Evolutionary conservation across 2,888 invertebrate genomes (phyloP).

Genomic region (Pasiphila rectangulata): DNA sequence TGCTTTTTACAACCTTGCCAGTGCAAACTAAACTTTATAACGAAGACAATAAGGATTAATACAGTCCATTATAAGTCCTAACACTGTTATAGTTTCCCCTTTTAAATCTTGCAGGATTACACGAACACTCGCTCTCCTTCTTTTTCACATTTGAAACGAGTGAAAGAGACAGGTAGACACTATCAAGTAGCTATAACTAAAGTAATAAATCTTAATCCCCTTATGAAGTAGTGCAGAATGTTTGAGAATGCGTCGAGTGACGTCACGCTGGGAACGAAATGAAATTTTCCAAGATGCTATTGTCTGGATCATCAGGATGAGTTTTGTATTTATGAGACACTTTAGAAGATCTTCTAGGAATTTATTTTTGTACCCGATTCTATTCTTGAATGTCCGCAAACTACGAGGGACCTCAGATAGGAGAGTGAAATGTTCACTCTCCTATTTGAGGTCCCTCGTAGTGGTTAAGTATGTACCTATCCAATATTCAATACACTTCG

Average conservation of each 20-base stretch:
- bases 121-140: constrained; percentile 34
- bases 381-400: background rate
- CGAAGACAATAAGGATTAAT: background rate
- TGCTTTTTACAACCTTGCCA: background rate
- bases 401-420: too few relatives aligned
- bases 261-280: constrained; percentile 50
- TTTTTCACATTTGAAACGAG: constrained; percentile 22
- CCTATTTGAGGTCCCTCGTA: too few relatives aligned
- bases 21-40: constrained; percentile 16
- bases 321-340: constrained; percentile 6
- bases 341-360: background rate
- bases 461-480: too few relatives aligned
- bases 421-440: too few relatives aligned
- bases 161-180: constrained; percentile 32
- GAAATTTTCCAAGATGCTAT: constrained; percentile 28
- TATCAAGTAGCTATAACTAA: constrained; percentile 33
- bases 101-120: constrained; percentile 45
- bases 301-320: constrained; percentile 8
- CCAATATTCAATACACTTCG: too few relatives aligned
- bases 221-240: constrained; percentile 32
- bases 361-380: background rate
- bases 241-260: constrained; percentile 39
- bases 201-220: constrained; percentile 61
- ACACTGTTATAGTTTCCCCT: constrained; percentile 42
- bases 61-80: background rate